phyloP scores from a whole-genome alignment of 1,140 invertebrate genomes.

The Drosophila setifemur region DNA sequence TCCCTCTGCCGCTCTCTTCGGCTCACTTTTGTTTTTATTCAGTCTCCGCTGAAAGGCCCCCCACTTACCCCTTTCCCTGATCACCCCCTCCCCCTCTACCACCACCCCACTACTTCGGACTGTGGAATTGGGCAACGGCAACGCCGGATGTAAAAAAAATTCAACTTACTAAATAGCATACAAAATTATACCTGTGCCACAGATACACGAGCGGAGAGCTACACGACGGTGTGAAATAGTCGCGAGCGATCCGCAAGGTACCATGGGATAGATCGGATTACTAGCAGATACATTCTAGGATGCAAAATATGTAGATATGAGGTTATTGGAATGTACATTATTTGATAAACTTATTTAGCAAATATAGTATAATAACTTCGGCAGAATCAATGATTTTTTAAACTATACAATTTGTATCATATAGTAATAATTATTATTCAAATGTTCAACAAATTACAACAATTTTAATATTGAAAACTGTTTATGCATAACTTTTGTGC shows the following conservation, averaged over 20 bases:
- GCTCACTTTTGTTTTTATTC: constrained; percentile 78
- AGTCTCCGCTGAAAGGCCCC: constrained; percentile 1
- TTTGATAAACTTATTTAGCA: no score
- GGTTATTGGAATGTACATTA: no score
- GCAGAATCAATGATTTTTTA: no score
- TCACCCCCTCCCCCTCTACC: background rate
- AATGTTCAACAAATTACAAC: no score
- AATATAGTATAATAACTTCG: no score
- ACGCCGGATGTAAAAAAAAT: constrained; percentile 46
- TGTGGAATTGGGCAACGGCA: constrained; percentile 70
- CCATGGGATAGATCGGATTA: constrained; percentile 36
- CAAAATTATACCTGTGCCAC: constrained; percentile 57
- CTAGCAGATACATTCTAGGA: background rate
- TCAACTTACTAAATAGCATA: constrained; percentile 74
- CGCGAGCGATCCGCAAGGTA: constrained; percentile 24
- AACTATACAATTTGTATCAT: no score
- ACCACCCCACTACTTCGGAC: constrained; percentile 8
- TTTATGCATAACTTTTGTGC: no score
- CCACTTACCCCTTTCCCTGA: background rate
- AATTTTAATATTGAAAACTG: no score
- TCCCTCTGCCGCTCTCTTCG: background rate
- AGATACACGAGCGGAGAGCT: background rate
- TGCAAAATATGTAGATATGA: no score
- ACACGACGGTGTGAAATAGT: constrained; percentile 47
- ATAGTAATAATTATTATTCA: no score